Base-by-base conservation (phyloP, 2,888 invertebrate species). In the Agrochola circellaris region DNA sequence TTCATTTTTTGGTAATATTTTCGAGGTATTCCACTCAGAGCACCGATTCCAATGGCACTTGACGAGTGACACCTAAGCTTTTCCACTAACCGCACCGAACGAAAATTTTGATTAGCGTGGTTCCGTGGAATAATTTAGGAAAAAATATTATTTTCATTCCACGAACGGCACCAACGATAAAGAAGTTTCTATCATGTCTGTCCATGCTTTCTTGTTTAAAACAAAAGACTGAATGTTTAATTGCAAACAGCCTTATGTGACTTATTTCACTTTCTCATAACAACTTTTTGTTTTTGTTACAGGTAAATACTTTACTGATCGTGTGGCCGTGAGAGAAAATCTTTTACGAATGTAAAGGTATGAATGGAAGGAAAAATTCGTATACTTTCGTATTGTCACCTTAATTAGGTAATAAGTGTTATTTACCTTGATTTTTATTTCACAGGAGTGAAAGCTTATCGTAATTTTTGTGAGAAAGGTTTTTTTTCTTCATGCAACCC, bases 231-330 rank as follows among this genome's bases (percentile, higher is more conserved):
- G 60, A 56, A 75, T 76, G 61, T 56, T 68, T 82, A 78, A 81
- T 71, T 78, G 69, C 11, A 65, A 73, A 78, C 77, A 23, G 73
- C 71, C 64, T 81, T 68, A 81, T 82, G 77, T 76, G 79, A 73
- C 62, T 83, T 81, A 83, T 74, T 81, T 71, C 42, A 73, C 83
- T 83, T 82, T 82, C 82, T 84, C 81, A 81, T 82, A 85, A 84
- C 73, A 26, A 77, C 80, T 75, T 82, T 77, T 88, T 85, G 80
- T 88, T 86, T 86, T 87, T 85, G 75, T 91, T 91, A 30, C 91
- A 91, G 90, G 91, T 90, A 91, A 89, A 78, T 84, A 80, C 69
- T 83, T 68, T 42, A 68, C 79, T 82, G 80, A 82, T 85, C 84
- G 48, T 58, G 58, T 54, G 42, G 30, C 62, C 75, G 80, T 85